These are phyloP conservation scores for Amphiura filiformis DNA, from an alignment of 35 echinoderm and acorn worm genomes.

Conservation along the genomic window DNA sequence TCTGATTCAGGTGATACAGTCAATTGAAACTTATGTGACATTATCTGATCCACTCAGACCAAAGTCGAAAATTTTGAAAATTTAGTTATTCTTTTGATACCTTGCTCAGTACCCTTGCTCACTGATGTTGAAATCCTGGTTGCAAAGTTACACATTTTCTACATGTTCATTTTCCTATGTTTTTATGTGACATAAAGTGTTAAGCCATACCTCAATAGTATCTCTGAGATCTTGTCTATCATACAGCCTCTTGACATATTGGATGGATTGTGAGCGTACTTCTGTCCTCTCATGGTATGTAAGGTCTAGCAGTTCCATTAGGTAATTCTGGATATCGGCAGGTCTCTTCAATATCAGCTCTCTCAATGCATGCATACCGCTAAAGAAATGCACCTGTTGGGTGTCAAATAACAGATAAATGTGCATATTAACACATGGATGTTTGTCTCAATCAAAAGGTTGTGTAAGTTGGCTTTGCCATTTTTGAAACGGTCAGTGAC, in stretches of 20 bases:
- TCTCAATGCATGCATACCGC: slow-evolving; percentile 89
- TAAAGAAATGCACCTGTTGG: slow-evolving; percentile 78
- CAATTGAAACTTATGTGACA: too few relatives aligned
- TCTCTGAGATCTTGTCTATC: slow-evolving; percentile 81
- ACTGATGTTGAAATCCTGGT: too few relatives aligned
- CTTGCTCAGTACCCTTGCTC: too few relatives aligned
- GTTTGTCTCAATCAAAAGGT: neutral
- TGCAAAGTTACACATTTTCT: too few relatives aligned
- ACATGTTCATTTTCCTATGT: too few relatives aligned
- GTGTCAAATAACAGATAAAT: neutral
- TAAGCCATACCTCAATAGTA: slow-evolving; percentile 88
- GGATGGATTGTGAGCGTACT: slow-evolving; percentile 87
- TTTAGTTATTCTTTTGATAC: too few relatives aligned
- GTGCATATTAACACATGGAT: neutral
- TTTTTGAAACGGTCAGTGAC: too few relatives aligned
- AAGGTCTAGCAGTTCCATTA: slow-evolving; percentile 78
- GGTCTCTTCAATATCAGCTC: slow-evolving; percentile 91
- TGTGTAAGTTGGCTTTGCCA: too few relatives aligned
- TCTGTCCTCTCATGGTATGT: slow-evolving; percentile 82
- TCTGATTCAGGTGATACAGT: too few relatives aligned
- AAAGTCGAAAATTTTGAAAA: too few relatives aligned
- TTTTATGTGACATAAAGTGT: too few relatives aligned
- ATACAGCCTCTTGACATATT: slow-evolving; percentile 92
- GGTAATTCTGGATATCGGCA: slow-evolving; percentile 63
- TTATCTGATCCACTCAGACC: too few relatives aligned